Base-by-base conservation (phyloP, 2,113 vertebrate genomes). In the Rattus rattus region DNA sequence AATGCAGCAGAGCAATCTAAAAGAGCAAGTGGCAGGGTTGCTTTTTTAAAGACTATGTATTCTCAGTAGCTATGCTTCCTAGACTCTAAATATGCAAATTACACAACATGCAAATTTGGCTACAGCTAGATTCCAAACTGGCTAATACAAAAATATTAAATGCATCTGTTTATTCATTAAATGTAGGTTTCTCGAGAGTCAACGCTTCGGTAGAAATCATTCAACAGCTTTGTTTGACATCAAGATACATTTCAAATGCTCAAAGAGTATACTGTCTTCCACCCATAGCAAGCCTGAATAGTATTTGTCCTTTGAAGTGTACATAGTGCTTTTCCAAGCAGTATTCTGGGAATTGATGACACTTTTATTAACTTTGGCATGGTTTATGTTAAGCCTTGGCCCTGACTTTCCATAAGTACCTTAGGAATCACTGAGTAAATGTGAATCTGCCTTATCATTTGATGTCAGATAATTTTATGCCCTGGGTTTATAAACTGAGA, bases 1-100 rank as follows among this genome's bases (percentile, higher is more conserved):
- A 97, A 97, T 92, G 36, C 69, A 97, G 24, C 90, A 83, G 69
- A 92, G 69, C 39, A 79, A 97, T 95, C 94, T 94, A 91, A 97
- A 97, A 96, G 96, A 97, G 94, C 95, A 97, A 97, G 79, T 84
- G 47, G 39, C 33, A 84, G n/a, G 28, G 63, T 77, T 88, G 54
- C 16, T 90, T 80, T 95, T 93, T 85, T 2, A 14, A 88, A 96
- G 89, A 90, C 39, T 75, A 88, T 84, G 2, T 70, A 59, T 92
- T 95, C 72, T 77, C 54, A 39, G 11, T 52, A 80, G 43, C 72
- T 95, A 87, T 49, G 54, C 70, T 97, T 87, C 90, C 63, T 89
- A 96, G 49, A 76, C 22, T 86, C 75, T 91, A 97, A 70, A 59
- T 92, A 94, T 92, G 94, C 77, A 96, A 96, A 83, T 97, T 85